These are phyloP conservation scores for Chymomyza amoena DNA, from an alignment of 2,888 invertebrate species.

Conservation along the genomic window DNA sequence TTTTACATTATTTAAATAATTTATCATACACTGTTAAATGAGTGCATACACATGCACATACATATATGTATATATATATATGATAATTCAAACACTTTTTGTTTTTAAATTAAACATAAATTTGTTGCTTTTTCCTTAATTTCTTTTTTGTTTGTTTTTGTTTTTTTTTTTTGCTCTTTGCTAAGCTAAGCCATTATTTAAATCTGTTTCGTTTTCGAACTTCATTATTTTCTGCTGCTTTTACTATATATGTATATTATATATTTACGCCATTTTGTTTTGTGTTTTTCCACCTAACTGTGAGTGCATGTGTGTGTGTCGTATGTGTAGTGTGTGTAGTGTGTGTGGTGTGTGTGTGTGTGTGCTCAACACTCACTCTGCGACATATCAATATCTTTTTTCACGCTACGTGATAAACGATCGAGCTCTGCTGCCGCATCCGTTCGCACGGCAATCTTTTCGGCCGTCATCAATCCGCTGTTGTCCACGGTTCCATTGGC, in stretches of 20 bases:
- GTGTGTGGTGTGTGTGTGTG: conserved; percentile 3
- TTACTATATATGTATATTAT: background rate
- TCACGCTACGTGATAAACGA: conserved; percentile 86
- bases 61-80: background rate
- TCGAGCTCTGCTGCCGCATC: conserved; percentile 96
- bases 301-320: conserved; percentile 9
- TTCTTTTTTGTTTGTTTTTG: background rate
- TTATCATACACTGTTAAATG: background rate
- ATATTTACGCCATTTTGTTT: background rate
- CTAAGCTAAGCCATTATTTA: conserved; percentile 18
- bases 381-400: conserved; percentile 79
- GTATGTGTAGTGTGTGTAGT: background rate
- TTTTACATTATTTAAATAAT: conserved; percentile 14
- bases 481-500: conserved; percentile 73
- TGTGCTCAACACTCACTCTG: conserved; percentile 77
- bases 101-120: background rate
- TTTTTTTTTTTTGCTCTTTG: background rate
- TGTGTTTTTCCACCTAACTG: conserved; percentile 17
- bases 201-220: conserved; percentile 7
- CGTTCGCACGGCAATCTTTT: conserved; percentile 87
- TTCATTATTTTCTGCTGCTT: background rate
- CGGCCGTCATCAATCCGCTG: conserved; percentile 79
- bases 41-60: background rate
- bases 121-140: background rate
- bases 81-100: background rate